Percentiles rank a stretch among this genome's conserved stretches.
Evolutionary conservation across 2,797 vertebrate species (phyloP).

Genomic region (Orestias chungarensis): DNA sequence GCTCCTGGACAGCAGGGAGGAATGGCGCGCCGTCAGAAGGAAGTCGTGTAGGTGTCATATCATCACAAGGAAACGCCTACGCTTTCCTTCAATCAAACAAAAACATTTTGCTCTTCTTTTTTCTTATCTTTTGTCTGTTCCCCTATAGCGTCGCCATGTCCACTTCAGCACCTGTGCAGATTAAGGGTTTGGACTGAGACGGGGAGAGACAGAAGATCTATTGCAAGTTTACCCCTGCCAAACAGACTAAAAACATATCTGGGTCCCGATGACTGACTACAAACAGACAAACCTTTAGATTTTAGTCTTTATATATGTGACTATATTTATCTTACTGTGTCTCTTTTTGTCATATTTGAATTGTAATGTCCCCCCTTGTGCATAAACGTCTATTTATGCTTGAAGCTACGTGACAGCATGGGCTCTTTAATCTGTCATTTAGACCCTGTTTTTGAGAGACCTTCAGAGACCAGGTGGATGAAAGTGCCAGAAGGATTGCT

Average conservation of each 20-base stretch:
- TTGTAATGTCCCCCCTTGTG: slow-evolving; percentile 47
- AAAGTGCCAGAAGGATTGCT: slow-evolving; percentile 52
- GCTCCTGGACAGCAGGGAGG: slow-evolving; percentile 86
- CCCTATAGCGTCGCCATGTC: slow-evolving; percentile 85
- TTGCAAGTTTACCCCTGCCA: slow-evolving; percentile 87
- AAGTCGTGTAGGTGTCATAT: slow-evolving; percentile 85
- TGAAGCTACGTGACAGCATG: slow-evolving; percentile 39
- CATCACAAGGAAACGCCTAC: slow-evolving; percentile 1
- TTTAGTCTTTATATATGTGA: slow-evolving; percentile 28
- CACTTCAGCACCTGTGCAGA: slow-evolving; percentile 90
- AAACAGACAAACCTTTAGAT: slow-evolving; percentile 31
- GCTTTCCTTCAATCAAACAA: slow-evolving; percentile 29
- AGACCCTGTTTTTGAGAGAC: slow-evolving; percentile 21
- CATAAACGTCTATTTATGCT: slow-evolving; percentile 66
- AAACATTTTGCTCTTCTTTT: background rate
- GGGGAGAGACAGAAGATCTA: slow-evolving; percentile 81
- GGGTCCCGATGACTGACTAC: slow-evolving; percentile 49
- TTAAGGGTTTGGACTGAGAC: slow-evolving; percentile 85
- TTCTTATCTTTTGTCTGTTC: slow-evolving; percentile 27
- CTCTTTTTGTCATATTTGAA: slow-evolving; percentile 48
- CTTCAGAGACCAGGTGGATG: slow-evolving; percentile 22
- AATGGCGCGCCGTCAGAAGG: slow-evolving; percentile 86
- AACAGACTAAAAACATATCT: slow-evolving; percentile 87
- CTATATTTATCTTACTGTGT: slow-evolving; percentile 52
- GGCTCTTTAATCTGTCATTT: slow-evolving; percentile 46